Base-by-base conservation (phyloP, 2,888 invertebrate genomes). In the Eulithis prunata region DNA sequence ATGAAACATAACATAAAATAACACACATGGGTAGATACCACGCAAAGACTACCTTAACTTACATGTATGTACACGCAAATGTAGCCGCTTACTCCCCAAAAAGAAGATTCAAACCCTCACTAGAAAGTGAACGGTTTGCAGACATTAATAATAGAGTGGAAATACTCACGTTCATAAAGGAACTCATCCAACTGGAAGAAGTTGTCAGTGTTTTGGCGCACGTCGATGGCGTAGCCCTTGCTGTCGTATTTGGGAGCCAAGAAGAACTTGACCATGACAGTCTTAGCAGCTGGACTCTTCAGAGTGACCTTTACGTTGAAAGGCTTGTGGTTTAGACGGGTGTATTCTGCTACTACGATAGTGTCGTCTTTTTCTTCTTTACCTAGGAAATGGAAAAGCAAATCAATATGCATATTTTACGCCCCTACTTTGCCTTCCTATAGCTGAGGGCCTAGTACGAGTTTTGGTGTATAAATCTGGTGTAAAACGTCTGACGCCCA, bases 191-290 rank as follows among this genome's bases (percentile, higher is more conserved):
- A 77, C 76, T 93, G 85, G 75, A 94, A 93, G 82, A 95, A 95
- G 84, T 95, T 94, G 62, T 94, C 80, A 41, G 91, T 89, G 82
- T 94, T 94, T 8, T 90, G 78, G 61, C 90, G 85, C 38, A 95
- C 86, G 72, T 94, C 91, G 52, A 95, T 85, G 62, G 88, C 83
- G 66, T 90, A 85, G 43, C 93, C 94, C 55, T 89, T 85, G 76
- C 94, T 93, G 78, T 96, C 95, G 79, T 94, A 95, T 83, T 95
- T 96, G 10, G 96, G 96, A 57, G 95, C 96, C 52, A 96, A 78
- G 94, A 95, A 96, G 65, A 95, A 88, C 70, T 94, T 95, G 11
- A 96, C 92, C 4, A 94, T 85, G 0, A 90, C 89, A 66, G 93
- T 94, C 76, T 88, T 79, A 56, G 85, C 76, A 4, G 89, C 94